Base-by-base conservation (phyloP, 2,888 invertebrate species). In the Aromia moschata region DNA sequence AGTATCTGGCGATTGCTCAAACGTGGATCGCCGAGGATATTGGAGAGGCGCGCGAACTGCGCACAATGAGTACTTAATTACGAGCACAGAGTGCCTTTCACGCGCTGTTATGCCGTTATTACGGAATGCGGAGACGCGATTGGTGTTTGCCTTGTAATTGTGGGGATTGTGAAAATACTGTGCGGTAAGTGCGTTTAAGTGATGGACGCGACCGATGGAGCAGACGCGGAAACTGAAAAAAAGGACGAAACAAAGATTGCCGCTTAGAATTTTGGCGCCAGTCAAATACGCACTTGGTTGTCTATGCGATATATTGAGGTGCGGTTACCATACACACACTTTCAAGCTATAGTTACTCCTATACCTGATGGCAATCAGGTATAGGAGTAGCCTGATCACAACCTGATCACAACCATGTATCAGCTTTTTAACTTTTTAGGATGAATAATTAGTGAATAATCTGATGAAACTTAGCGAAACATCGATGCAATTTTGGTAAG, bases 31-130 rank as follows among this genome's bases (percentile, higher is more conserved):
- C 30, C n/a, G 16, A 45, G 45, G n/a, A 31, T 45, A 16, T 16
- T 45, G 14, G 10, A 45, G 31, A 45, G 43, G 36, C 11, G 25
- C 30, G 49, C 49, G 25, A 38, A 36, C 38, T 38, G 38, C 30
- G 15, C 25, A 38, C 49, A 49, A 49, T 49, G 15, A 49, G 40
- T 41, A n/a, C 17, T 41, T 52, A 52, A 52, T 52, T 52, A 41
- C 14, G n/a, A 37, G 17, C 16, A 36, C 11, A 37, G 25, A 37
- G 18, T 38, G 41, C 40, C 52, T 52, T 52, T 52, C 52, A 16
- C 41, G 30, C 12, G 7, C 31, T 25, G 41, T 52, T 52, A 40
- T 37, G 52, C 18, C 25, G 25, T 7, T 49, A 38, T 20, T 31
- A 41, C 15, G 30, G 44, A 44, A 14, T 30, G 30, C 18, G 44